Evolutionary conservation across 2,113 vertebrate genomes (phyloP).

Genomic region (Turdus rufiventris): DNA sequence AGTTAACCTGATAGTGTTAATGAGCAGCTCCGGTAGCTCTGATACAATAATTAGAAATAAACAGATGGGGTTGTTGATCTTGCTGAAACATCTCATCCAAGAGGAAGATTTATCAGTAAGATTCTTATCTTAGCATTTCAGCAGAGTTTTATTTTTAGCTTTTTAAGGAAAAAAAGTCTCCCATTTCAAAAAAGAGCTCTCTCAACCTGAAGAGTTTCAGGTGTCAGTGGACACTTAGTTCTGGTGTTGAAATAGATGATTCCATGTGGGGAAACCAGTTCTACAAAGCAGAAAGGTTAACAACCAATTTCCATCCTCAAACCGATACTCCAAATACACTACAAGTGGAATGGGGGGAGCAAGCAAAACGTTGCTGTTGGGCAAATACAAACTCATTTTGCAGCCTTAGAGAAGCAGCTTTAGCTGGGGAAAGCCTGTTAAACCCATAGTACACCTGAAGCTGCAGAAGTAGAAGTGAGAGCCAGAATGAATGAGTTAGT

Average conservation of each 20-base stretch:
- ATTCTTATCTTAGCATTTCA: not conserved
- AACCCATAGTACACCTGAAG: not conserved
- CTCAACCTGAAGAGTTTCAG: accelerated
- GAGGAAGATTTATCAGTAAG: not conserved
- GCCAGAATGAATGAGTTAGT: not conserved
- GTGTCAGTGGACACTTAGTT: not conserved
- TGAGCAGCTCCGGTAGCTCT: not conserved
- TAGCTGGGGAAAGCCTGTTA: not conserved
- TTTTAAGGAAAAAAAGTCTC: not conserved
- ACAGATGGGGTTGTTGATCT: not conserved
- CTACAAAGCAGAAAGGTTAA: not conserved
- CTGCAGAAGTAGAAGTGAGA: not conserved
- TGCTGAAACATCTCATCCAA: not conserved
- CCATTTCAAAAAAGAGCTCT: not conserved
- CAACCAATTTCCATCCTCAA: not conserved
- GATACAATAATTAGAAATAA: not conserved
- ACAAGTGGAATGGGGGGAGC: not conserved
- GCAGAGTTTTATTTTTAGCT: not conserved
- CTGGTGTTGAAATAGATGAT: not conserved
- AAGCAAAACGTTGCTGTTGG: not conserved
- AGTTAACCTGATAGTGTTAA: not conserved
- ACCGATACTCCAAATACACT: not conserved
- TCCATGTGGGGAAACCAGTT: not conserved
- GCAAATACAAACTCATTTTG: not conserved
- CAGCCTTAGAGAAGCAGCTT: not conserved